Evolutionary conservation across 2,888 invertebrate genomes (phyloP), one percentile per base, ranked within the genome.

Genomic region (Halocaridina rubra): DNA sequence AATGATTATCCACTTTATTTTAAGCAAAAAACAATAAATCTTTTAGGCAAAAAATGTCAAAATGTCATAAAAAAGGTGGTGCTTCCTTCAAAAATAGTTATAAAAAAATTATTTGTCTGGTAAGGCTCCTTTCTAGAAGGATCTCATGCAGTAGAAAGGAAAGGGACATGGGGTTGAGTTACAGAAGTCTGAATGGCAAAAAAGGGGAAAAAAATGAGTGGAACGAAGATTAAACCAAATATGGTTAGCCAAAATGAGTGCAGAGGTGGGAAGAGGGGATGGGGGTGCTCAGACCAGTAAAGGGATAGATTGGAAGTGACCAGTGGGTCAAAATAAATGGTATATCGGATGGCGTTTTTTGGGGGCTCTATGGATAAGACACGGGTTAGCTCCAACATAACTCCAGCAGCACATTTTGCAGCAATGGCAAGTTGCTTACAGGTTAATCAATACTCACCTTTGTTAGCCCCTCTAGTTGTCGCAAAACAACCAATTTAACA

Each of bases 61-160:
- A 24, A 64, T 33, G 32, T 32, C 24, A 78, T 76, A 77, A 79
- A 78, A 72, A 39, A 71, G 67, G 22, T 67, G 39, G 59, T 81
- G 80, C 85, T 85, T 80, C 80, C 77, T 85, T 81, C 85, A 85
- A 81, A 81, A 80, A 81, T 75, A n/a, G n/a, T n/a, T n/a, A n/a
- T n/a, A n/a, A n/a, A n/a, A n/a, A n/a, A n/a, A n/a, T n/a, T n/a
- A 81, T 69, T 29, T 71, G 81, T 81, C 81, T 81, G 81, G 81
- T 81, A 81, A 80, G 74, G 71, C 74, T 76, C 76, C 81, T 75
- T n/a, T 81, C 76, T 76, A 67, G 53, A 64, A 81, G 81, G 81
- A 81, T 61, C 46, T 75, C 74, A 81, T 30, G 61, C 32, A 69
- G 53, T 27, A 64, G 76, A 16, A 30, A 30, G 69, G 29, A 30